A percentile compares a stretch with the other conserved stretches of the same genome.
Evolutionary conservation across 2,113 vertebrate species (phyloP).

Genomic region (Cromileptes altivelis): DNA sequence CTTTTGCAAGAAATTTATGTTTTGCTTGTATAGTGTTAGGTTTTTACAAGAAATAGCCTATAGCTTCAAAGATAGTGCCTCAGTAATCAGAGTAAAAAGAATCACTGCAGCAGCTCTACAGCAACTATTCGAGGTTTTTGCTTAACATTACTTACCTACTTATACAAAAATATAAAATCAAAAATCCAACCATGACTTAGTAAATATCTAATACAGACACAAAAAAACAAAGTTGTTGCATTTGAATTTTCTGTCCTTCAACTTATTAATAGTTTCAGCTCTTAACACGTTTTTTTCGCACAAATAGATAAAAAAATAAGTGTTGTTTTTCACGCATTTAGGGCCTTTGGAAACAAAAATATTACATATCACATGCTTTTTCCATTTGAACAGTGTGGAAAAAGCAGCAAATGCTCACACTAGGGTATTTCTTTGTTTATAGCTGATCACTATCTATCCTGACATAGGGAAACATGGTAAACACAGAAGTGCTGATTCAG

Average conservation of each 20-base stretch:
- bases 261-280: no score
- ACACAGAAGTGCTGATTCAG: slow-evolving; percentile 64
- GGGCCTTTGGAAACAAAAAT: background rate
- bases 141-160: background rate
- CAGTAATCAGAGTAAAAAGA: no score
- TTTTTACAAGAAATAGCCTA: no score
- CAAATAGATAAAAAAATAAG: background rate
- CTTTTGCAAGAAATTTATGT: no score
- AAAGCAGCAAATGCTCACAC: background rate
- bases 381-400: background rate
- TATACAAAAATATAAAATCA: background rate
- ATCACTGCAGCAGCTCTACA: background rate
- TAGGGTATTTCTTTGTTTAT: slow-evolving; percentile 25
- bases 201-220: background rate
- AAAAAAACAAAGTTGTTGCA: background rate
- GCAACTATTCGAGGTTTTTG: background rate
- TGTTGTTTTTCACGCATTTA: background rate
- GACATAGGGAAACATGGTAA: slow-evolving; percentile 40
- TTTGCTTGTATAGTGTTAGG: no score
- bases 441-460: slow-evolving; percentile 58
- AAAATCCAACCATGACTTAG: background rate
- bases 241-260: background rate
- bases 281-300: no score
- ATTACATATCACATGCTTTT: background rate
- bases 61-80: no score